These are phyloP conservation scores for Bergia puertoricense DNA, from an alignment of 92 coral and sea anemone genomes.

Conservation along the genomic window DNA sequence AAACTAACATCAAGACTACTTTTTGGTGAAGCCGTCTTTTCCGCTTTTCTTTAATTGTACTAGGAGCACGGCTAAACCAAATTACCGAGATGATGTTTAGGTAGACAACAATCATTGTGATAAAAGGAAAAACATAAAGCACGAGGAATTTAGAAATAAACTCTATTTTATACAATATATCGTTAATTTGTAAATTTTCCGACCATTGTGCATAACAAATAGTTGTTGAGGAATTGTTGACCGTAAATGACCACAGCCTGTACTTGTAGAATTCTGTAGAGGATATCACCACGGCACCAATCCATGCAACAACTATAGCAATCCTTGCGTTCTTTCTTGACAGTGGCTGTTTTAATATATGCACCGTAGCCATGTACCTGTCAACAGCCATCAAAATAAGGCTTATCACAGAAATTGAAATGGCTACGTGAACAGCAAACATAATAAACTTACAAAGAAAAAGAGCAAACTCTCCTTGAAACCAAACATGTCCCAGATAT, in stretches of 20 bases:
- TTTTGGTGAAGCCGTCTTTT: not conserved
- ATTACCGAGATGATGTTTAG: not conserved
- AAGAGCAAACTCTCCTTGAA: conserved; percentile 14
- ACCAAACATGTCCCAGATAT: not conserved
- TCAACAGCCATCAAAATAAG: conserved; percentile 5
- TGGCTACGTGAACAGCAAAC: conserved; percentile 1
- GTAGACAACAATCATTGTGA: not conserved
- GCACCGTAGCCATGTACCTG: conserved; percentile 1
- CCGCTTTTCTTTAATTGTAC: not conserved
- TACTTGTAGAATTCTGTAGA: conserved; percentile 9
- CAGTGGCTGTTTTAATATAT: conserved; percentile 1
- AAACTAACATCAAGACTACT: conserved; percentile 4
- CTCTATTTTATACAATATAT: not conserved
- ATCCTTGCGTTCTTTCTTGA: not conserved
- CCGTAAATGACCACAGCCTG: not conserved
- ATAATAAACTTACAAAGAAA: not conserved
- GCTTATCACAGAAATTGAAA: not conserved
- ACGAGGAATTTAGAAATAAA: not conserved
- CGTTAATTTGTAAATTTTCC: not conserved
- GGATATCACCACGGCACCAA: not conserved
- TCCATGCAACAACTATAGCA: conserved; percentile 9
- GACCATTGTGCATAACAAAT: conserved; percentile 6
- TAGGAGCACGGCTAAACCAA: not conserved
- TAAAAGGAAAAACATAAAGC: not conserved
- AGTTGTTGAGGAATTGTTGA: not conserved